Conservation (phyloP, 2,113 vertebrate genomes). For the Motacilla alba region DNA sequence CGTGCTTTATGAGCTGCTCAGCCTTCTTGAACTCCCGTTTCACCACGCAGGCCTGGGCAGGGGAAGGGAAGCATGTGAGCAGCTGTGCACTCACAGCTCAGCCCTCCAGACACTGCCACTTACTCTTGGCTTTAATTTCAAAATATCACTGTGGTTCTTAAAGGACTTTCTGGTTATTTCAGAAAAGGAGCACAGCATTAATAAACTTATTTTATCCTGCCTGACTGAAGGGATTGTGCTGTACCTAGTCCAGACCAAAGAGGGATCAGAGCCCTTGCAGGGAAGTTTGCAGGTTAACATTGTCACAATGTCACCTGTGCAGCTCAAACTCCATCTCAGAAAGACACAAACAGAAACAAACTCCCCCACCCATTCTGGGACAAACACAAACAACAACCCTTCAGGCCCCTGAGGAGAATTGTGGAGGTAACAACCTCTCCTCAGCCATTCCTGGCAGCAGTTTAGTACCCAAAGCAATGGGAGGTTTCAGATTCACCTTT, state of each 20-base stretch:
- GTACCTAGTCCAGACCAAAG: background rate
- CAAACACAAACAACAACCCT: background rate
- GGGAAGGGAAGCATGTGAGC: background rate
- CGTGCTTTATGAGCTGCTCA: constrained; percentile 98
- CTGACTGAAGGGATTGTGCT: background rate
- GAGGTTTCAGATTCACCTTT: constrained; percentile 78
- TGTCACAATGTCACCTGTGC: background rate
- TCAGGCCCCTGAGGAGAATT: background rate
- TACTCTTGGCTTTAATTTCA: rapidly evolving
- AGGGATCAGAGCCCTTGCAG: background rate
- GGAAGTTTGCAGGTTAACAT: background rate
- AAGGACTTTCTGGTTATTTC: background rate
- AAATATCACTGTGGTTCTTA: background rate
- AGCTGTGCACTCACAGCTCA: background rate
- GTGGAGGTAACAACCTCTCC: background rate
- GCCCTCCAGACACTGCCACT: background rate
- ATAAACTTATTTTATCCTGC: background rate
- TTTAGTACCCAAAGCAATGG: background rate
- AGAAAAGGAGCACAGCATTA: background rate
- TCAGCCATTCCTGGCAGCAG: background rate
- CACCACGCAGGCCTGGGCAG: constrained; percentile 91
- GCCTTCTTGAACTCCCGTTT: constrained; percentile 98
- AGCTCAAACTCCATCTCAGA: background rate
- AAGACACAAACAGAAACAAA: background rate
- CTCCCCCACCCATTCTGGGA: background rate